Percentiles rank a stretch among this genome's conserved stretches.
Conservation (phyloP, 2,797 vertebrate genomes). For the Avahi laniger region DNA sequence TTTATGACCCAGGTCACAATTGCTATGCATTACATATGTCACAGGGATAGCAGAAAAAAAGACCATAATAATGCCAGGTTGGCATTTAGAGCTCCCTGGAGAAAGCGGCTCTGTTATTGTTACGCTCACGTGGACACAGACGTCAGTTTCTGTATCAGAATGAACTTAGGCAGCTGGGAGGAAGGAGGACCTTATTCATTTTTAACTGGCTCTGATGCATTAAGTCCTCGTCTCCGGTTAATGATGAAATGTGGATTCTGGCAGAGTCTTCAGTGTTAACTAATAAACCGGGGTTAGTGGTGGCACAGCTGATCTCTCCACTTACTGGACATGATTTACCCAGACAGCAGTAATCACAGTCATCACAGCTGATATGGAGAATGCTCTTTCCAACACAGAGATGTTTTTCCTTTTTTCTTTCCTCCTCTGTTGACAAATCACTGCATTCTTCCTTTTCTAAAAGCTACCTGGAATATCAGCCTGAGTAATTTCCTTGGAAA, state of each 20-base stretch:
- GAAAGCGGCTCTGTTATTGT: background rate
- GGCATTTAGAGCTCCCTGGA: background rate
- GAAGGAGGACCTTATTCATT: background rate
- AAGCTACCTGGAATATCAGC: background rate
- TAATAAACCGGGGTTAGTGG: slow-evolving; percentile 32
- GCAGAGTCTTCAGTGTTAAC: background rate
- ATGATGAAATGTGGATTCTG: background rate
- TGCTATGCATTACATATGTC: background rate
- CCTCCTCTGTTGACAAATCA: background rate
- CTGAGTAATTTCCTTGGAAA: background rate
- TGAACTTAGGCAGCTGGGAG: background rate
- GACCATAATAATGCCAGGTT: background rate
- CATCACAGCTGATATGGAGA: background rate
- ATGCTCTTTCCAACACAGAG: background rate
- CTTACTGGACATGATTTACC: background rate
- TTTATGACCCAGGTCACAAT: background rate
- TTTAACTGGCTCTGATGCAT: background rate
- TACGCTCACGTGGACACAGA: background rate
- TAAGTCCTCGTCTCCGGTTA: background rate
- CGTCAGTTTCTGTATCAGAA: background rate
- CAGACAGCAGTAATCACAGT: background rate
- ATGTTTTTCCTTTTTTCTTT: background rate
- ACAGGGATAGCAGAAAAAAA: background rate
- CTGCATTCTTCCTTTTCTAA: slow-evolving; percentile 14
- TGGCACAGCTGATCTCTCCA: background rate